These are phyloP conservation scores for Phoebastria nigripes DNA, from an alignment of 2,797 vertebrate genomes.

Conservation along the genomic window DNA sequence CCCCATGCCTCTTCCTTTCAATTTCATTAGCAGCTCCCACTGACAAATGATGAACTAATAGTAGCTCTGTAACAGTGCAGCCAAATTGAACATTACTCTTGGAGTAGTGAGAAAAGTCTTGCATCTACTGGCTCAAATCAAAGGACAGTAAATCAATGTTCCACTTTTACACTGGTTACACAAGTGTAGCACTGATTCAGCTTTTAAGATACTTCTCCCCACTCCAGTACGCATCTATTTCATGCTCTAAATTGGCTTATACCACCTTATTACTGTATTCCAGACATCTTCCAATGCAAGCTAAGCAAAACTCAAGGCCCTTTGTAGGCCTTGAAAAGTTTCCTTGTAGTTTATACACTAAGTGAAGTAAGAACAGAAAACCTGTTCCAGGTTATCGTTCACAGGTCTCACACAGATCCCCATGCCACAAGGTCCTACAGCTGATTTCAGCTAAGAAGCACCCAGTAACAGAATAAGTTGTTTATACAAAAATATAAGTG, in stretches of 20 bases:
- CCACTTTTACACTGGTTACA: background rate
- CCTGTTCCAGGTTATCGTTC: background rate
- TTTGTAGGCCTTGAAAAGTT: background rate
- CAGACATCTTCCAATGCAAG: background rate
- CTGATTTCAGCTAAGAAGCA: background rate
- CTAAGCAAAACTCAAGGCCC: background rate
- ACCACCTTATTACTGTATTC: background rate
- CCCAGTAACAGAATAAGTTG: background rate
- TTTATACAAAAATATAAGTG: background rate
- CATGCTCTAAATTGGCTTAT: background rate
- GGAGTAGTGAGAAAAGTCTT: background rate
- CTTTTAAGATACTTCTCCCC: background rate
- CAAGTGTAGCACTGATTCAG: background rate
- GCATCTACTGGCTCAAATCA: background rate
- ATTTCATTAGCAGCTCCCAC: background rate
- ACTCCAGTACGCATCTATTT: background rate
- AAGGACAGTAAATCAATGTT: constrained; percentile 5
- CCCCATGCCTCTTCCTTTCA: background rate
- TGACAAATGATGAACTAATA: background rate
- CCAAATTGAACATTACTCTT: constrained; percentile 8
- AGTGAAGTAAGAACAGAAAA: background rate
- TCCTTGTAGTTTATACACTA: background rate
- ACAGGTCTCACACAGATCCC: background rate
- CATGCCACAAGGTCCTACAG: background rate
- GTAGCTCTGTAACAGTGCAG: background rate